phyloP scores from a whole-genome alignment of 35 echinoderm and acorn worm species.

The Diadema setosum region DNA sequence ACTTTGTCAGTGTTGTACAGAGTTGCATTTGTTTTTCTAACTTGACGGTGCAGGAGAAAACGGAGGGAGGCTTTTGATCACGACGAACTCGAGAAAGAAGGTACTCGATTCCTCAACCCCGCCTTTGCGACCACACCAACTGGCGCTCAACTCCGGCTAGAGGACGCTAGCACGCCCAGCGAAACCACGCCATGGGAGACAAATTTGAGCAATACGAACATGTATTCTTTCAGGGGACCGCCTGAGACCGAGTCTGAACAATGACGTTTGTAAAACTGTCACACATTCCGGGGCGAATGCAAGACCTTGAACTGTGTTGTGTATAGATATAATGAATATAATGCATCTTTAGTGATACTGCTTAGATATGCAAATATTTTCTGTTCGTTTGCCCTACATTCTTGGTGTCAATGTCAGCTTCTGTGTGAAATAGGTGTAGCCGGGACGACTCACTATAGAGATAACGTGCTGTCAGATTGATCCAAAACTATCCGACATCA shows the following conservation, averaged over 20 bases:
- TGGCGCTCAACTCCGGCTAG: not conserved
- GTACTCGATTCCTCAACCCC: not conserved
- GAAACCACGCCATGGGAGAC: not conserved
- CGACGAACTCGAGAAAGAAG: not conserved
- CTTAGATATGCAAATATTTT: too few relatives aligned
- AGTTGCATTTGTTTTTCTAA: not conserved
- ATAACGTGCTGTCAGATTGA: too few relatives aligned
- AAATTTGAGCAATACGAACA: not conserved
- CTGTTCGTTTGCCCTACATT: too few relatives aligned
- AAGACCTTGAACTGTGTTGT: too few relatives aligned
- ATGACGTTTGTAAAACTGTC: not conserved
- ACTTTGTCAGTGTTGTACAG: too few relatives aligned
- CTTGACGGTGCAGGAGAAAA: not conserved
- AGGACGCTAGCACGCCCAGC: not conserved
- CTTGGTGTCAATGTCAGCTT: too few relatives aligned
- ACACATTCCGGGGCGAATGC: too few relatives aligned
- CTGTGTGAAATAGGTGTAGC: too few relatives aligned
- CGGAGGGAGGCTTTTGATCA: not conserved
- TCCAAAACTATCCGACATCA: too few relatives aligned
- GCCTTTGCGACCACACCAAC: not conserved
- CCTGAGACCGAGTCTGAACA: not conserved
- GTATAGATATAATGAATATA: too few relatives aligned
- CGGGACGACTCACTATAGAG: too few relatives aligned
- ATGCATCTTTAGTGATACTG: too few relatives aligned
- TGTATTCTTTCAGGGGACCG: not conserved